These are phyloP conservation scores for Styela clava DNA, from an alignment of 23 tunicate genomes.

Conservation along the genomic window DNA sequence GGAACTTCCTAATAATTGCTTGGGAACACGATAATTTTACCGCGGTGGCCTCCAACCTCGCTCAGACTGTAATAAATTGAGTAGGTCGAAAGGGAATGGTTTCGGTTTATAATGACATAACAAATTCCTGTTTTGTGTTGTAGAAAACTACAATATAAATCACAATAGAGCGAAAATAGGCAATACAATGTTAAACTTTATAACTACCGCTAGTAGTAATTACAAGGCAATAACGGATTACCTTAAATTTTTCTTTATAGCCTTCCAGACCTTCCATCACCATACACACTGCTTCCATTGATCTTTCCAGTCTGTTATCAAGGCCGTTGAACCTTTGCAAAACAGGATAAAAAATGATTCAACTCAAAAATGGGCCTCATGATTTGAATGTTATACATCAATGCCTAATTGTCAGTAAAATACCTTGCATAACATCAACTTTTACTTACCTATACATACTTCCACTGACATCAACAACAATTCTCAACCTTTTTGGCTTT, in stretches of 20 bases:
- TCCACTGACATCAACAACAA: constrained; percentile 83
- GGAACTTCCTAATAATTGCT: background rate
- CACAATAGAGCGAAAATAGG: too few species aligned
- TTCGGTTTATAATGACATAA: too few species aligned
- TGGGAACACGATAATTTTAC: background rate
- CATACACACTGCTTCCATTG: constrained; percentile 88
- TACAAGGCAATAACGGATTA: background rate
- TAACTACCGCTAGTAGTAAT: constrained; percentile 29
- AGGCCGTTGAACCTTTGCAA: constrained; percentile 77
- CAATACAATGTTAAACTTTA: too few species aligned
- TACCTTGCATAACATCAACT: too few species aligned
- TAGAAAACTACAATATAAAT: too few species aligned
- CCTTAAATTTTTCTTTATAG: constrained; percentile 92
- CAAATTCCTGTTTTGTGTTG: too few species aligned
- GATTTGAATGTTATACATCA: too few species aligned
- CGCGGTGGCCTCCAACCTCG: background rate
- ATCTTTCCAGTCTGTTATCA: constrained; percentile 71
- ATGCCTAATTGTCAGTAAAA: too few species aligned
- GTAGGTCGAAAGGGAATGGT: too few species aligned
- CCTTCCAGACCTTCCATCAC: constrained; percentile 95
- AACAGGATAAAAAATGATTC: background rate
- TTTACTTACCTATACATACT: constrained; percentile 85
- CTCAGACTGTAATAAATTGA: background rate
- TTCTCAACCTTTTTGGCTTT: constrained; percentile 73
- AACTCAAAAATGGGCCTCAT: too few species aligned